Evolutionary conservation across 35 echinoderm and acorn worm species (phyloP).

Genomic region (Ophiothrix spiculata): DNA sequence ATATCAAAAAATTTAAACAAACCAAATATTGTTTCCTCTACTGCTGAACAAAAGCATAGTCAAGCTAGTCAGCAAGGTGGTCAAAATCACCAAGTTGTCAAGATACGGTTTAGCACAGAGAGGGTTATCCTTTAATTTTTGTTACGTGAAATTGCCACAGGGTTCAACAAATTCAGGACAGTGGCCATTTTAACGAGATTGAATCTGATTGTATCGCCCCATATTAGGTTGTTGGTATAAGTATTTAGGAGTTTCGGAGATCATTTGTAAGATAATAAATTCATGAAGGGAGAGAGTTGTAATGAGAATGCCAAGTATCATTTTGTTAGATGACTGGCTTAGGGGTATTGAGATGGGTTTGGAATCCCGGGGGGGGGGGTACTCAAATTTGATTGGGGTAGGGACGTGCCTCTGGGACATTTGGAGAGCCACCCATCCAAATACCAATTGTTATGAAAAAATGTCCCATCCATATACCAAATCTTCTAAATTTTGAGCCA

Average conservation of each 20-base stretch:
- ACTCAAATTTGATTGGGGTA: no score
- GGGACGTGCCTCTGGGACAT: no score
- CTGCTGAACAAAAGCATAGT: no score
- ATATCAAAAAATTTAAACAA: background rate
- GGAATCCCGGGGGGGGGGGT: no score
- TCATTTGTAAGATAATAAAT: constrained; percentile 10
- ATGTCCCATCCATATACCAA: no score
- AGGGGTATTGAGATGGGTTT: no score
- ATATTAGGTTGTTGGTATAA: constrained; percentile 9
- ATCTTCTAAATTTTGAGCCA: no score
- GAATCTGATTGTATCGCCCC: background rate
- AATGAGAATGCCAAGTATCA: background rate
- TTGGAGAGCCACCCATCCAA: no score
- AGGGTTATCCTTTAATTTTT: background rate
- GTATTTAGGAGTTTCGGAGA: background rate
- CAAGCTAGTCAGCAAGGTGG: background rate
- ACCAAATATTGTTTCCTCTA: background rate
- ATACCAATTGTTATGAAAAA: no score
- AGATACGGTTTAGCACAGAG: background rate
- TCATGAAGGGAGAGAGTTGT: background rate
- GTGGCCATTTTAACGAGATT: background rate
- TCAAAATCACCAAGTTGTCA: background rate
- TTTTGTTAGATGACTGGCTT: background rate
- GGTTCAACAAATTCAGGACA: background rate
- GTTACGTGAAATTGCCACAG: background rate